These are phyloP conservation scores for Octodon degus DNA, from an alignment of 2,113 vertebrate genomes.

Conservation along the genomic window DNA sequence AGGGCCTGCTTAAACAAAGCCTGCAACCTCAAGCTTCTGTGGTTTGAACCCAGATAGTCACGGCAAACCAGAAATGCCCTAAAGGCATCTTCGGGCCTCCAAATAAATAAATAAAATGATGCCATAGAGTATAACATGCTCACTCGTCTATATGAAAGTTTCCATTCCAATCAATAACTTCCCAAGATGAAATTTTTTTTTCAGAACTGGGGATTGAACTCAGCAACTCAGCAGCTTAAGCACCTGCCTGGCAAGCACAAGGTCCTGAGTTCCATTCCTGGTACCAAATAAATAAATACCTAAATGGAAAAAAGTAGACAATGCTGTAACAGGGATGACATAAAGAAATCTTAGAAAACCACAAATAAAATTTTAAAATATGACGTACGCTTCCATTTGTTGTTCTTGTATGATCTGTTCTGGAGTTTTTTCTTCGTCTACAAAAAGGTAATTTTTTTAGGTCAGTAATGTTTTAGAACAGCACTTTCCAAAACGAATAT, in stretches of 20 bases:
- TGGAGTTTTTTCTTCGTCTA: conserved; percentile 76
- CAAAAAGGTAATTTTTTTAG: conserved; percentile 58
- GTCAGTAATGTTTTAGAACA: conserved; percentile 59
- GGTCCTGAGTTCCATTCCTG: too few relatives aligned
- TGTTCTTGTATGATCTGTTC: conserved; percentile 20
- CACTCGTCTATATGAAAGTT: neutral
- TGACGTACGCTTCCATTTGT: conserved; percentile 65
- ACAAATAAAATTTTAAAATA: conserved; percentile 58
- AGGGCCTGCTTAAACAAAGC: too few relatives aligned
- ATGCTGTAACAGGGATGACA: neutral
- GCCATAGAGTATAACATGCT: neutral
- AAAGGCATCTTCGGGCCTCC: too few relatives aligned
- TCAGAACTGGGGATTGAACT: too few relatives aligned
- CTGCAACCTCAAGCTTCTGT: too few relatives aligned
- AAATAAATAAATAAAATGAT: too few relatives aligned
- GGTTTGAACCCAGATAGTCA: too few relatives aligned
- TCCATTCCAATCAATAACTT: neutral
- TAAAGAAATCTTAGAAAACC: conserved; percentile 38
- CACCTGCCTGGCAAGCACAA: too few relatives aligned
- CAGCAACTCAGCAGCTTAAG: too few relatives aligned
- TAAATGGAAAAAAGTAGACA: neutral
- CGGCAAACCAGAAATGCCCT: too few relatives aligned
- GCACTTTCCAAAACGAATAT: neutral
- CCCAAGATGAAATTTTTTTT: neutral
- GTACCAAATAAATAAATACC: too few relatives aligned